These are phyloP conservation scores for Bombycilla garrulus DNA, from an alignment of 2,113 vertebrate species.

Conservation along the genomic window DNA sequence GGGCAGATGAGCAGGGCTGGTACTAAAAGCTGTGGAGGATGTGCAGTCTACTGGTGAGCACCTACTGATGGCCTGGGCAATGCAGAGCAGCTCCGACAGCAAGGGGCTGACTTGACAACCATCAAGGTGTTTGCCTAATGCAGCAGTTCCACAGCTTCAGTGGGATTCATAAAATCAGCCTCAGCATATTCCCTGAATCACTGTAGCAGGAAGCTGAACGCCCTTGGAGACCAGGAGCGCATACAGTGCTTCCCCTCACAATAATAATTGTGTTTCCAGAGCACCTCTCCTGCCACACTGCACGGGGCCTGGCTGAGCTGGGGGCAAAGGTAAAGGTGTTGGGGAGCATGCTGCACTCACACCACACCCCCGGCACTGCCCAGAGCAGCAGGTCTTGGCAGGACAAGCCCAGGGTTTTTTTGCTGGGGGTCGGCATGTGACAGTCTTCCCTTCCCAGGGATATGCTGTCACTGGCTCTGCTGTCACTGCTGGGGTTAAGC, in stretches of 20 bases:
- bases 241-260: not conserved
- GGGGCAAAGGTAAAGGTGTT: accelerated
- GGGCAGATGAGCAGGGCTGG: not conserved
- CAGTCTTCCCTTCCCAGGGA: not conserved
- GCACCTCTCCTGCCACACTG: not conserved
- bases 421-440: not conserved
- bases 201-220: not conserved
- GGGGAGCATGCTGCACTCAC: accelerated
- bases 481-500: not conserved
- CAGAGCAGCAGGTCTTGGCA: not conserved
- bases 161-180: not conserved
- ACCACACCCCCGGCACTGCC: accelerated
- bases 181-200: not conserved
- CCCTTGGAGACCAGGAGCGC: not conserved
- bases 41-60: not conserved
- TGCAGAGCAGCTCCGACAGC: not conserved
- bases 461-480: not conserved
- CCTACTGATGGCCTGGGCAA: not conserved
- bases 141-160: not conserved
- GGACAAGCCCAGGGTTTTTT: not conserved
- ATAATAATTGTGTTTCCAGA: not conserved
- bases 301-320: accelerated
- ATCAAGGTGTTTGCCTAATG: not conserved
- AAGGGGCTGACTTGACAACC: not conserved
- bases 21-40: not conserved